Conservation (phyloP, 1,140 invertebrate genomes). For the Fopius arisanus region DNA sequence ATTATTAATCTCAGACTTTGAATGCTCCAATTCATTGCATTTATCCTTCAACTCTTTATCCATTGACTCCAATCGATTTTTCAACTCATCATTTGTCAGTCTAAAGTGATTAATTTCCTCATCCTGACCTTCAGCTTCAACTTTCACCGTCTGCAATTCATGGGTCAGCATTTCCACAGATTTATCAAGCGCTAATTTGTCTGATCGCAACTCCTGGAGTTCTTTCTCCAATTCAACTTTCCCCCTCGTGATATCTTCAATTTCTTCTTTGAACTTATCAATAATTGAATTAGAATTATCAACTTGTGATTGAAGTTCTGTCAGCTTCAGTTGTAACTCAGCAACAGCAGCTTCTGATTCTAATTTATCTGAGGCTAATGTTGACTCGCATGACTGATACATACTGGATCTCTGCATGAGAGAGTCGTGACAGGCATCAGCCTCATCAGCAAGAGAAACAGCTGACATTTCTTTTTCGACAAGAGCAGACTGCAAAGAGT, state of each 20-base stretch:
- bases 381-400: background rate
- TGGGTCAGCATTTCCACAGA: background rate
- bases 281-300: background rate
- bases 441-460: background rate
- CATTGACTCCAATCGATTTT: slow-evolving; percentile 48
- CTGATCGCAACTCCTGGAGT: background rate
- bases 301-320: background rate
- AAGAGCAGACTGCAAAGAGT: background rate
- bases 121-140: background rate
- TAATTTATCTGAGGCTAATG: background rate
- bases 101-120: background rate
- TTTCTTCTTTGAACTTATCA: slow-evolving; percentile 42
- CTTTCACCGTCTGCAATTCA: background rate
- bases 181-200: background rate
- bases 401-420: background rate
- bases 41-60: slow-evolving; percentile 67
- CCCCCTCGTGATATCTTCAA: slow-evolving; percentile 6
- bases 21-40: slow-evolving; percentile 37
- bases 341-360: background rate
- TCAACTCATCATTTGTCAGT: slow-evolving; percentile 30
- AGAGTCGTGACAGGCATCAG: background rate
- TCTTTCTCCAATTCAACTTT: background rate
- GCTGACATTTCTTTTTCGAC: background rate
- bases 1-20: slow-evolving; percentile 35
- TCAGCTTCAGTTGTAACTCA: background rate